Evolutionary conservation across 1,140 invertebrate species (phyloP).

Genomic region (Drosophila obscura): DNA sequence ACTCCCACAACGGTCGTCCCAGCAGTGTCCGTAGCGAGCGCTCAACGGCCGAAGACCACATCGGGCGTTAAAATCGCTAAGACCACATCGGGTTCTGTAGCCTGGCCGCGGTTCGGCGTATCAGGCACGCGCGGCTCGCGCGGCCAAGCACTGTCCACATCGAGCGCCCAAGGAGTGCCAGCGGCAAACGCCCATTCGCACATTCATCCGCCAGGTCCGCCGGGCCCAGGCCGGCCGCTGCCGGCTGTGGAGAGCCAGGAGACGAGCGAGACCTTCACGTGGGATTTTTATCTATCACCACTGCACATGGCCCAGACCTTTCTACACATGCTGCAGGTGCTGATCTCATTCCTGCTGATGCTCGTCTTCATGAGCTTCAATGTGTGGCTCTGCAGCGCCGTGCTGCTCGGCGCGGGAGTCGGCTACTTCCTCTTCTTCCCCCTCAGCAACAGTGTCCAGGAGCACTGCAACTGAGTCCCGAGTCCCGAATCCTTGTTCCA

Average conservation of each 20-base stretch:
- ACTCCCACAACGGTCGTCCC: too few relatives aligned
- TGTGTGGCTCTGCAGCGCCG: slow-evolving; percentile 89
- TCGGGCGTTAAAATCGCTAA: neutral
- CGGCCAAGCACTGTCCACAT: too few relatives aligned
- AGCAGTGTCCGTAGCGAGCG: neutral
- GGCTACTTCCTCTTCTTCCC: slow-evolving; percentile 95
- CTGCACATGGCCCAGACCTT: slow-evolving; percentile 92
- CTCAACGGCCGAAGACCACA: too few relatives aligned
- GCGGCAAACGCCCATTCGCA: neutral
- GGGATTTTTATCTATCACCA: slow-evolving; percentile 6
- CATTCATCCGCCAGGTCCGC: neutral
- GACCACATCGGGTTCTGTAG: neutral
- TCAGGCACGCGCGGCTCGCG: neutral
- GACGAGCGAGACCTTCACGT: too few relatives aligned
- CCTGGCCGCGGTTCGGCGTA: too few relatives aligned
- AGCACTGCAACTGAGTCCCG: slow-evolving; percentile 55
- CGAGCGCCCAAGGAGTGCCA: too few relatives aligned
- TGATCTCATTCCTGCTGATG: slow-evolving; percentile 97
- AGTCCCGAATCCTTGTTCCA: too few relatives aligned
- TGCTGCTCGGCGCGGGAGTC: slow-evolving; percentile 93
- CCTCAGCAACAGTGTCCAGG: slow-evolving; percentile 23
- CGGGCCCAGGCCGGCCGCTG: neutral
- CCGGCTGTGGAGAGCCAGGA: neutral
- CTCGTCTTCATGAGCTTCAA: slow-evolving; percentile 98
- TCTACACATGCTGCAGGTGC: slow-evolving; percentile 95